These are phyloP conservation scores for Furcula furcula DNA, from an alignment of 2,888 invertebrate species.

Conservation along the genomic window DNA sequence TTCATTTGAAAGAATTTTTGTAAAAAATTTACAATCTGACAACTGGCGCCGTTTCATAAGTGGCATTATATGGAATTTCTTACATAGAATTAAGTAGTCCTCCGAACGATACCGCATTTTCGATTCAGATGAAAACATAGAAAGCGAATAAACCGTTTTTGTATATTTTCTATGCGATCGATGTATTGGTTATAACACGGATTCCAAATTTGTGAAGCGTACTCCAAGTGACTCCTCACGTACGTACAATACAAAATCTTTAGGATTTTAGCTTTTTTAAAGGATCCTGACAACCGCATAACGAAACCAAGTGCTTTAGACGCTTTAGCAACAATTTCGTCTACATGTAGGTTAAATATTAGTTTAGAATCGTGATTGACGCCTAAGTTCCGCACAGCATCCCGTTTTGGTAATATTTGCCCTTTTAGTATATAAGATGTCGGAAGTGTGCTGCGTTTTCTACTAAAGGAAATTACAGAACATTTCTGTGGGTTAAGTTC, in stretches of 20 bases:
- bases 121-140: no score
- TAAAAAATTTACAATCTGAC: no score
- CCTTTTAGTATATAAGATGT: background rate
- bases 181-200: background rate
- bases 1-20: no score
- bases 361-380: background rate
- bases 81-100: no score
- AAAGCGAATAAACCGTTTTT: no score
- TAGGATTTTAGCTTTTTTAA: constrained; percentile 1
- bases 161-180: no score
- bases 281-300: background rate
- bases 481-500: constrained; percentile 10
- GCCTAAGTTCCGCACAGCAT: background rate
- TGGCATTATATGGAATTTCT: no score
- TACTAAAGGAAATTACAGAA: background rate
- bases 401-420: background rate
- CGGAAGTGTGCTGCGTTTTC: background rate
- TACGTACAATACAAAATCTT: constrained; percentile 2
- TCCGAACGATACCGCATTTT: no score
- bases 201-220: constrained; percentile 2
- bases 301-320: constrained; percentile 1
- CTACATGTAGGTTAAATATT: background rate
- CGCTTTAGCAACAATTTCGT: background rate
- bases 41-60: no score
- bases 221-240: constrained; percentile 1